These are phyloP conservation scores for Vulpes lagopus DNA, from an alignment of 2,113 vertebrate species.

Conservation along the genomic window DNA sequence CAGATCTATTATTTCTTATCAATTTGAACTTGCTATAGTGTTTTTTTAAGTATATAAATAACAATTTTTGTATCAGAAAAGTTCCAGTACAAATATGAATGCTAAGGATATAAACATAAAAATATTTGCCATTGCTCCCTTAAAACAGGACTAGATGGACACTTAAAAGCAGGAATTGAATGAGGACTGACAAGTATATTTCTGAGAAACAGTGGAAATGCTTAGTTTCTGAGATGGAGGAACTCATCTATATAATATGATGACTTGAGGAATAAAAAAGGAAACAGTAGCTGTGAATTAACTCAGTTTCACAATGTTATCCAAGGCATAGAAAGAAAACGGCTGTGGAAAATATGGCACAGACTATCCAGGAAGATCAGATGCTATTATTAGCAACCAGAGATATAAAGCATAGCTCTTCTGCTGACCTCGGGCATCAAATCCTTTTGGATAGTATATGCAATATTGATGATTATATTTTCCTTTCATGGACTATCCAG, in stretches of 20 bases:
- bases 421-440: background rate
- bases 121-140: background rate
- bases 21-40: background rate
- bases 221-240: background rate
- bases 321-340: background rate
- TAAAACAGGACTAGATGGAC: background rate
- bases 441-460: background rate
- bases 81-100: background rate
- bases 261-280: background rate
- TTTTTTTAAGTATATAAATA: background rate
- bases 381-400: background rate
- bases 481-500: background rate
- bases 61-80: background rate
- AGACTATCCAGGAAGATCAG: background rate
- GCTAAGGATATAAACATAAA: background rate
- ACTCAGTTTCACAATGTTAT: background rate
- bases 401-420: background rate
- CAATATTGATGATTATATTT: constrained; percentile 43
- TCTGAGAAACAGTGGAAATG: background rate
- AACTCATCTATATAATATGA: background rate
- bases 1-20: background rate
- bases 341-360: background rate
- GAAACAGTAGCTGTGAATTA: background rate
- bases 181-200: background rate
- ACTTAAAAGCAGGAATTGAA: background rate